phyloP scores from a whole-genome alignment of 1,140 invertebrate genomes.

The Spodoptera litura region DNA sequence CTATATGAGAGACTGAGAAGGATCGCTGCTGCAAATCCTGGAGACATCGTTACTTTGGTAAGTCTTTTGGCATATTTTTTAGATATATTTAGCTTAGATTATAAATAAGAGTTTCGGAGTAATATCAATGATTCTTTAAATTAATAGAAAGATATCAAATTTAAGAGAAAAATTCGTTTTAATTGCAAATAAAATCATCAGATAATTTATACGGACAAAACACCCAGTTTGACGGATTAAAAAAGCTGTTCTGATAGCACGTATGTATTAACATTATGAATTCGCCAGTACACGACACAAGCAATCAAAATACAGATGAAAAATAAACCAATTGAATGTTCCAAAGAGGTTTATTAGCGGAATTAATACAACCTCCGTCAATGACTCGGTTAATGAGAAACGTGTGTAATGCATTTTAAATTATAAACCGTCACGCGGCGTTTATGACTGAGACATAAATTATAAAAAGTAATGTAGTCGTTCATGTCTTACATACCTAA shows the following conservation, averaged over 20 bases:
- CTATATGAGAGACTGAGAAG: conserved; percentile 89
- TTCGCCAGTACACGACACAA: not conserved
- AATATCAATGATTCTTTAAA: too few species aligned
- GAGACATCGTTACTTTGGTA: conserved; percentile 89
- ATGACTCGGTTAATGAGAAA: not conserved
- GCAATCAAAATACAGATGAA: not conserved
- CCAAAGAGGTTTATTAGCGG: conserved; percentile 27
- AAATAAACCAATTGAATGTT: conserved; percentile 22
- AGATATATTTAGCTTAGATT: too few species aligned
- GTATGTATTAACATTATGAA: too few species aligned
- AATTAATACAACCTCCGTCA: conserved; percentile 22
- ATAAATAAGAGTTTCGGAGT: too few species aligned
- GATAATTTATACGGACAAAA: too few species aligned
- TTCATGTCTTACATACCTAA: too few species aligned
- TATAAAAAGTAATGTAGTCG: not conserved
- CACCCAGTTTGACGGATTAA: too few species aligned
- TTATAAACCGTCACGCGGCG: not conserved
- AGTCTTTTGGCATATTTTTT: conserved; percentile 77
- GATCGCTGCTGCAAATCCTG: conserved; percentile 87
- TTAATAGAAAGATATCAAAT: too few species aligned
- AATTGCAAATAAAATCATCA: too few species aligned
- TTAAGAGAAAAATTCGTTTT: too few species aligned
- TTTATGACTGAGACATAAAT: not conserved
- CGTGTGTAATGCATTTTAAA: conserved; percentile 27
- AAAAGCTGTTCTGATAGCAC: too few species aligned